Percentiles rank a stretch among this genome's conserved stretches.
Conservation (phyloP, 2,113 vertebrate species). For the Rhinoderma darwinii region DNA sequence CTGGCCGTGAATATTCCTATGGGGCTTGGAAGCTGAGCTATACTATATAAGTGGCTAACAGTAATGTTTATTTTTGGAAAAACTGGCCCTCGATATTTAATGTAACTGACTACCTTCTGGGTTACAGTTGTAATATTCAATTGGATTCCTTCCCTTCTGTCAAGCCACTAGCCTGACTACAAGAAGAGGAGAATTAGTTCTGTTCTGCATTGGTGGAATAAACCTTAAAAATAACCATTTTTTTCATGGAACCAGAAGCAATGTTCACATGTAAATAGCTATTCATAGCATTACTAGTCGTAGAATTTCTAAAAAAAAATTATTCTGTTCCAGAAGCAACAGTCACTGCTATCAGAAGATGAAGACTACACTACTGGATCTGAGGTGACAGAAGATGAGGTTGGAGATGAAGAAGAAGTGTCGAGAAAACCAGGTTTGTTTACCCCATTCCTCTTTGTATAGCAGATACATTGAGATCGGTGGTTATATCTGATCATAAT, state of each 20-base stretch:
- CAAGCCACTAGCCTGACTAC: neutral
- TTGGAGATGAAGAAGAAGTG: conserved; percentile 95
- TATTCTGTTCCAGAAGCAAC: conserved; percentile 80
- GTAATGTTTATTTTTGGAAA: too few relatives aligned
- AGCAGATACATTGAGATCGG: too few relatives aligned
- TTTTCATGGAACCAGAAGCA: neutral
- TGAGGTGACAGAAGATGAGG: conserved; percentile 97
- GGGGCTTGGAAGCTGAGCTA: too few relatives aligned
- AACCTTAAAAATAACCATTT: neutral
- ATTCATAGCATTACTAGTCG: neutral
- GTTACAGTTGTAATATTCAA: neutral
- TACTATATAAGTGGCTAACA: too few relatives aligned
- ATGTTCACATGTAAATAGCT: neutral
- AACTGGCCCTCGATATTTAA: too few relatives aligned
- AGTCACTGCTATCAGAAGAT: conserved; percentile 91
- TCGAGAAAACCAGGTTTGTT: conserved; percentile 87
- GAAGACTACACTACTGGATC: conserved; percentile 98
- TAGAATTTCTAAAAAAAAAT: neutral
- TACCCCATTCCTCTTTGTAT: too few relatives aligned
- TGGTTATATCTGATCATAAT: too few relatives aligned
- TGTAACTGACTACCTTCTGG: too few relatives aligned
- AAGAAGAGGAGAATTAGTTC: neutral
- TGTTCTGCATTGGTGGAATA: neutral
- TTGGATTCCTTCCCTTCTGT: neutral
- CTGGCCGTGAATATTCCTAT: too few relatives aligned